Base-by-base conservation (phyloP, 1,140 invertebrate genomes). In the Drosophila trapezifrons region DNA sequence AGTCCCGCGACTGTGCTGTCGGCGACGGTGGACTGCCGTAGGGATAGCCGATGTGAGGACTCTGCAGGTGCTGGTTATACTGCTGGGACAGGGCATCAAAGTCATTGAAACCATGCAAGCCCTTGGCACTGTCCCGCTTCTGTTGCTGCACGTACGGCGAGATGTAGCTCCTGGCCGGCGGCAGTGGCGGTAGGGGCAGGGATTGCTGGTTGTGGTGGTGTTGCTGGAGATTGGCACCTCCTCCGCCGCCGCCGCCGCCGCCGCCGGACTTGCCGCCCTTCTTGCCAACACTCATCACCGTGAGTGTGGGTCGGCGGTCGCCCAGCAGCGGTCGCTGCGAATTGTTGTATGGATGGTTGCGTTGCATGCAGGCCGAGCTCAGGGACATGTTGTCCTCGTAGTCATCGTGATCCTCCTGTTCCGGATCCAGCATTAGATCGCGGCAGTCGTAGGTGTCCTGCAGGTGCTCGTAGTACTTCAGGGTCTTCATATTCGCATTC, bases 11-110 rank as follows among this genome's bases (percentile, higher is more conserved):
- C 15, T 86, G 78, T 1, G 75, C 83, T 5, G 90, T 90, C 9
- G 90, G 90, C 35, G 90, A 91, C 1, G 90, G 90, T 1, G 90
- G 90, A 63, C 90, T 91, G 5, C 90, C 90, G 3, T 91, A 91
- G 8, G 90, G 90, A 71, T 91, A 91, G 2, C 90, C 90, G 29
- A 89, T 90, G 51, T 90, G 90, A 0, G 86, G 81, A 38, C 79
- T 87, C 52, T 89, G 90, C 52, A 91, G 56, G 60, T 91, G 90
- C 37, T 90, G 78, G 46, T 83, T 91, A 25, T 91, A 91, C 47
- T 91, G 90, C 72, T 91, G 90, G 4, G 90, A 91, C 20, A 91
- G 67, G 25, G 79, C 76, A 66, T 90, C 90, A n/a, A 91, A 91
- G 56, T 91, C 90, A 38, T 91, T 91, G 66, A 91, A 91, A 15